phyloP scores from a whole-genome alignment of 2,888 invertebrate species.

The Hirtodrosophila alboralis region DNA sequence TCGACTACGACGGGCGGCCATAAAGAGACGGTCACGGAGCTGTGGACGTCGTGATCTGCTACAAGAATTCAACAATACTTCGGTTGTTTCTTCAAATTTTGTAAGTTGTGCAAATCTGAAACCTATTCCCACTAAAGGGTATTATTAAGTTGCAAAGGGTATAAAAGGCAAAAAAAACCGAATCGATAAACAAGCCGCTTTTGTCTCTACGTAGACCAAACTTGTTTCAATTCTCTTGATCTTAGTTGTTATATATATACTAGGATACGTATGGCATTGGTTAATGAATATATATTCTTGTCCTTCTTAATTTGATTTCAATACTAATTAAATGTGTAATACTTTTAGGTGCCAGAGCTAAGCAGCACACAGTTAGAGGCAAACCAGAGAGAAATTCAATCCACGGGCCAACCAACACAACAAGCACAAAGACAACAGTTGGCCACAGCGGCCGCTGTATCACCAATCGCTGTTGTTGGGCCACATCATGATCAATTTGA shows the following conservation, averaged over 20 bases:
- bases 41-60: conserved; percentile 55
- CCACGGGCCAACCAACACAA: background rate
- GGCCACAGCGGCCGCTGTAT: background rate
- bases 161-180: too few species aligned
- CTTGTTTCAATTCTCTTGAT: too few species aligned
- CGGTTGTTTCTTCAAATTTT: conserved; percentile 22
- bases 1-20: conserved; percentile 62
- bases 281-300: too few species aligned
- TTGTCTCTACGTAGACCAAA: too few species aligned
- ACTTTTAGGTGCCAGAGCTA: conserved; percentile 21
- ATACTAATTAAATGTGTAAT: background rate
- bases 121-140: too few species aligned
- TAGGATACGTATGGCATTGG: too few species aligned
- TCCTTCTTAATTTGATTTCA: too few species aligned
- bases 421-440: background rate
- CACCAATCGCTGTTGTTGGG: background rate
- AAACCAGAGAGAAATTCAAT: too few species aligned
- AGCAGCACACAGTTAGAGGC: conserved; percentile 48
- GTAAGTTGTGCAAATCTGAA: conserved; percentile 31
- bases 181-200: too few species aligned
- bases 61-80: conserved; percentile 51
- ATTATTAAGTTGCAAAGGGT: too few species aligned
- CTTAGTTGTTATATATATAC: too few species aligned
- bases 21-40: conserved; percentile 58
- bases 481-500: background rate